phyloP scores from a whole-genome alignment of 37 sponge, comb jelly and placozoan genomes.

The Aphrocallistes beatrix region DNA sequence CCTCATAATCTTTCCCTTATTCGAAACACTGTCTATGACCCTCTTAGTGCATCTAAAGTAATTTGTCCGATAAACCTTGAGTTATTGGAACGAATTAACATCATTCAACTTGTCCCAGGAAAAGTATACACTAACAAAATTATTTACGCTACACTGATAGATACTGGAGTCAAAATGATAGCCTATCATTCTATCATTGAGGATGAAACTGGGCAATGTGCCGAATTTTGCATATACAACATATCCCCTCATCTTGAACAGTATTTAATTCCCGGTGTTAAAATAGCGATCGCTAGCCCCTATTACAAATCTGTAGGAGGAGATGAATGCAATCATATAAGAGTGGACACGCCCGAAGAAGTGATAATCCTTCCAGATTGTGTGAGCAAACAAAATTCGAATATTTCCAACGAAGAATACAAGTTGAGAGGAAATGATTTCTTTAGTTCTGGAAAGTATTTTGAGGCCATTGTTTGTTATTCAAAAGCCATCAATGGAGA shows the following conservation, averaged over 20 bases:
- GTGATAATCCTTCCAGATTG: background rate
- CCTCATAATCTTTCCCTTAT: background rate
- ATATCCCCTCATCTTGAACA: background rate
- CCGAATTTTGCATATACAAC: background rate
- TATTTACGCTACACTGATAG: background rate
- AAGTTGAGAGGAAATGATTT: slow-evolving; percentile 46
- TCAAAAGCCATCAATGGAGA: background rate
- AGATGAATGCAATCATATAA: background rate
- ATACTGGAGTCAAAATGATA: background rate
- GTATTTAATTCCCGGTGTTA: background rate
- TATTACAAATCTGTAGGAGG: background rate
- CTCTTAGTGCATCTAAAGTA: background rate
- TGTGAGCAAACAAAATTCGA: no score
- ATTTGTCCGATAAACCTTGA: background rate
- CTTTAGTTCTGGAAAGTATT: slow-evolving; percentile 36
- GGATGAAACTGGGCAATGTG: background rate
- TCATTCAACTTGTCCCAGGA: background rate
- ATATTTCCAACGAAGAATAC: background rate
- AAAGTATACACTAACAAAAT: background rate
- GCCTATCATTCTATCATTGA: background rate
- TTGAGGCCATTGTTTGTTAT: slow-evolving; percentile 38
- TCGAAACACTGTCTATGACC: background rate
- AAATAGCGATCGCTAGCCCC: background rate
- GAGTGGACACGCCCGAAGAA: background rate
- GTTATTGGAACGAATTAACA: background rate